Conservation (phyloP, 2,888 invertebrate genomes). For the Germaria angustata region DNA sequence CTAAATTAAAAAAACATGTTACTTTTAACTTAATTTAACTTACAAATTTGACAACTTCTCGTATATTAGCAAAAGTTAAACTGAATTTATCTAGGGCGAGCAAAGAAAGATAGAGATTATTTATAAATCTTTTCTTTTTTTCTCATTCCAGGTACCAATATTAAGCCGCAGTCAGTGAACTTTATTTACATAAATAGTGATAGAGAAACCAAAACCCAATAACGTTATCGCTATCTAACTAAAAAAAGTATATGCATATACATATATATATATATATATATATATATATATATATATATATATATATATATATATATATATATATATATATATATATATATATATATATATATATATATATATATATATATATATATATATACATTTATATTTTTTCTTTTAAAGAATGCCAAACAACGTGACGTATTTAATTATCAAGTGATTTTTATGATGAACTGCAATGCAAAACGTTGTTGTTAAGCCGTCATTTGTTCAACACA, state of each 20-base stretch:
- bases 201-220: background rate
- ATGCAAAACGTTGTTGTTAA: slow-evolving; percentile 8
- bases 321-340: too few relatives aligned
- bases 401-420: slow-evolving; percentile 32
- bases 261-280: background rate
- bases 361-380: too few relatives aligned
- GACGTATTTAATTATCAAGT: slow-evolving; percentile 42
- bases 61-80: too few relatives aligned
- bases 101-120: background rate
- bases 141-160: slow-evolving; percentile 36
- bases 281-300: background rate
- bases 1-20: too few relatives aligned
- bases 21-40: too few relatives aligned
- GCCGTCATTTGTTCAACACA: background rate
- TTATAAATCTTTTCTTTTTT: background rate
- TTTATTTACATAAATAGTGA: background rate
- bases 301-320: background rate
- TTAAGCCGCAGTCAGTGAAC: slow-evolving; percentile 56
- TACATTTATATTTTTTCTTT: too few relatives aligned
- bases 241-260: background rate
- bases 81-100: too few relatives aligned
- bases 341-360: too few relatives aligned
- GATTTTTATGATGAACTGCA: slow-evolving; percentile 3
- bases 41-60: too few relatives aligned
- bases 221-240: slow-evolving; percentile 27